Base-by-base conservation (phyloP, 2,888 invertebrate genomes). In the Leptopterna dolabrata region DNA sequence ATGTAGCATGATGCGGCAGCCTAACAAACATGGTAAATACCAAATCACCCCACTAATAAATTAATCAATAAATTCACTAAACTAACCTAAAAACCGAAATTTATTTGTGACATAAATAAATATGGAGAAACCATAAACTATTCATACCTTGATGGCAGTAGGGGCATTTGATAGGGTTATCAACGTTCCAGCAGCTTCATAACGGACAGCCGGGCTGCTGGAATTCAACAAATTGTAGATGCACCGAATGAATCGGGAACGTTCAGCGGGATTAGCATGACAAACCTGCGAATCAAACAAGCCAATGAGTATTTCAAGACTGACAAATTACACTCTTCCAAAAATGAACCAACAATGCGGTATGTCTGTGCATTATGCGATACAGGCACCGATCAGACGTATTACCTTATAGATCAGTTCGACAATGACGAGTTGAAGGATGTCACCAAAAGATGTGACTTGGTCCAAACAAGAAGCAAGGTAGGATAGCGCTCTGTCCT, bases 1-100 rank as follows among this genome's bases (percentile, higher is more conserved):
- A 99, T 99, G 93, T 99, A 99, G 92, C 99, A 98, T 55, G 96
- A 96, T 1, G 99, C 99, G 0, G 99, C 99, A 43, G 98, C 98
- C 94, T 90, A 78, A 78, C 36, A 36, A 36, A 36, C 36, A 36
- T 36, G 2, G 76, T 13, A 76, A 41, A 27, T 27, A 27, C 71
- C 29, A 27, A 87, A 47, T 19, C 19, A 45, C 45, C 16, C 16
- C 43, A 43, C 43, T 45, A n/a, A n/a, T n/a, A n/a, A n/a, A n/a
- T n/a, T n/a, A n/a, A n/a, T n/a, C n/a, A n/a, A n/a, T n/a, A n/a
- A n/a, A n/a, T n/a, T n/a, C n/a, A n/a, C n/a, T n/a, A n/a, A n/a
- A n/a, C n/a, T n/a, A n/a, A n/a, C n/a, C n/a, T n/a, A n/a, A n/a
- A n/a, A n/a, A n/a, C n/a, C n/a, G n/a, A n/a, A n/a, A n/a, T n/a